These are phyloP conservation scores for Cheilosia vernalis DNA, from an alignment of 2,888 invertebrate species.

Conservation along the genomic window DNA sequence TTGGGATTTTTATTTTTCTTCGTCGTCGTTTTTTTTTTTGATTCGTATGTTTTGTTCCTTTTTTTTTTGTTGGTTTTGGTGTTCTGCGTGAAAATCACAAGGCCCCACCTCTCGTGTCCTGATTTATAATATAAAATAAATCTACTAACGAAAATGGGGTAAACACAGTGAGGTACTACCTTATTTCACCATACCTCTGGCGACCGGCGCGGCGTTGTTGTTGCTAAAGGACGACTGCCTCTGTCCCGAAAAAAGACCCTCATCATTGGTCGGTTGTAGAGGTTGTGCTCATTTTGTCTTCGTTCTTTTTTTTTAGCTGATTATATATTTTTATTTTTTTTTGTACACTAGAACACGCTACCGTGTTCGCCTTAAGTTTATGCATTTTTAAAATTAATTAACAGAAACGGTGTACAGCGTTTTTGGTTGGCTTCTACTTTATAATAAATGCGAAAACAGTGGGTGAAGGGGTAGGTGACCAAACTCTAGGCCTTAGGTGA, in stretches of 20 bases:
- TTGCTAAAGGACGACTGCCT: conserved; percentile 31
- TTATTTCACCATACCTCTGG: conserved; percentile 55
- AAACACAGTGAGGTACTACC: conserved; percentile 71
- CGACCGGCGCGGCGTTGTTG: conserved; percentile 22
- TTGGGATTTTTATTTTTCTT: conserved; percentile 51
- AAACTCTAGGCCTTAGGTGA: conserved; percentile 35
- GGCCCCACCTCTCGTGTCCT: conserved; percentile 72
- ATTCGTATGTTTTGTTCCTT: conserved; percentile 52
- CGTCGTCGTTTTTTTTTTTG: conserved; percentile 13
- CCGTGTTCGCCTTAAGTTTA: conserved; percentile 68
- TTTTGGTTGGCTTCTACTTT: conserved; percentile 43
- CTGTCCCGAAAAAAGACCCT: conserved; percentile 47
- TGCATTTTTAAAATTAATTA: conserved; percentile 75
- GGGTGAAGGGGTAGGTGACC: background rate
- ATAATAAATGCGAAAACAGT: conserved; percentile 59
- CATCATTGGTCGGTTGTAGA: conserved; percentile 65
- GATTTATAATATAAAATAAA: conserved; percentile 75
- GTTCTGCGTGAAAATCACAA: conserved; percentile 71
- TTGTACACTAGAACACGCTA: conserved; percentile 55
- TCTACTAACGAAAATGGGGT: conserved; percentile 75
- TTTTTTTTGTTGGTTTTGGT: conserved; percentile 51
- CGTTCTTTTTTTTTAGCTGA: conserved; percentile 27
- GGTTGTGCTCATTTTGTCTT: conserved; percentile 68
- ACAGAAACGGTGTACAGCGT: conserved; percentile 58
- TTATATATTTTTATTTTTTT: conserved; percentile 54